phyloP scores from a whole-genome alignment of 2,113 vertebrate genomes.

The Toxotes chatareus region DNA sequence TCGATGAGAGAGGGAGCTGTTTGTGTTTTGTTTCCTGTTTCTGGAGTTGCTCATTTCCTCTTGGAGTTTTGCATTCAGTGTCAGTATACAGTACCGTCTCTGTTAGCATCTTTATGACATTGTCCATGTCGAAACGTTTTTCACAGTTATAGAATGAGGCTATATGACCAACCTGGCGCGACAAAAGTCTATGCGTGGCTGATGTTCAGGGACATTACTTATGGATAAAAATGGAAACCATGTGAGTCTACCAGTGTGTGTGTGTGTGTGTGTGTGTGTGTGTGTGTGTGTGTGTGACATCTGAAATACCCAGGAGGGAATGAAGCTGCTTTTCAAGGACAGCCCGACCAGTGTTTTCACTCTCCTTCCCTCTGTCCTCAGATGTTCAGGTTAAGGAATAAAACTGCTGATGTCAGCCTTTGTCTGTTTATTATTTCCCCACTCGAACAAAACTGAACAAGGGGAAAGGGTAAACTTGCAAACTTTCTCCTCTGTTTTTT shows the following conservation, averaged over 20 bases:
- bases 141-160: neutral
- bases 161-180: neutral
- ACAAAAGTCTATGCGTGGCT: neutral
- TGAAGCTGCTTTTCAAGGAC: conserved; percentile 54
- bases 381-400: conserved; percentile 46
- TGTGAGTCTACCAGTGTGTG: conserved; percentile 21
- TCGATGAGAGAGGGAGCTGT: neutral
- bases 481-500: conserved; percentile 1
- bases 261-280: neutral
- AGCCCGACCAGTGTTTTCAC: conserved; percentile 23
- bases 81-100: neutral
- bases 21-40: neutral
- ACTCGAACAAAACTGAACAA: conserved; percentile 10
- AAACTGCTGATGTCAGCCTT: conserved; percentile 53
- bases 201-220: conserved; percentile 21
- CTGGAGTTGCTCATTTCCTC: neutral
- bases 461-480: neutral
- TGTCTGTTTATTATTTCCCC: conserved; percentile 31
- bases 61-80: neutral
- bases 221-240: conserved; percentile 51
- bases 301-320: conserved; percentile 37
- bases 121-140: conserved; percentile 3
- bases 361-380: conserved; percentile 39
- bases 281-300: conserved; percentile 19
- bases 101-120: conserved; percentile 16